Evolutionary conservation across 2,888 invertebrate species (phyloP).

Genomic region (Ommatoiulus sabulosus): DNA sequence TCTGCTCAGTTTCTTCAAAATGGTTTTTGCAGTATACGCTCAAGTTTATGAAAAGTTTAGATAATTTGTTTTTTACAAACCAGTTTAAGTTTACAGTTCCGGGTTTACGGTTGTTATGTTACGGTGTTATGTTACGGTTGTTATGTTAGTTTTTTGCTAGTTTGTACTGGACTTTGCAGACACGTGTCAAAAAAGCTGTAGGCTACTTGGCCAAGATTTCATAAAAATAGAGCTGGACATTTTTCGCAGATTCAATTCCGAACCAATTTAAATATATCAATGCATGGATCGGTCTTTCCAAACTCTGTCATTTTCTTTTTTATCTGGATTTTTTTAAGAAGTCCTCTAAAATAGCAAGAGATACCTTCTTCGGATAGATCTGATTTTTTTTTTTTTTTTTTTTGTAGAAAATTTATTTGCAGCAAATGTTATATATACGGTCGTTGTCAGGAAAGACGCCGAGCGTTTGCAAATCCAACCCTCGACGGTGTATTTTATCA

Average conservation of each 20-base stretch:
- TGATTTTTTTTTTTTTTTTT: neutral
- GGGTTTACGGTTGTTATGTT: too few relatives aligned
- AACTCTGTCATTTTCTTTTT: neutral
- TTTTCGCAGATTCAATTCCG: conserved; percentile 11
- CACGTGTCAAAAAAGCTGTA: too few relatives aligned
- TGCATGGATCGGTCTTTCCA: too few relatives aligned
- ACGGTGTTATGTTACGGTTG: too few relatives aligned
- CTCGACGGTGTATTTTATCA: conserved; percentile 28
- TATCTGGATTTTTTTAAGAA: neutral
- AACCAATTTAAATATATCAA: neutral
- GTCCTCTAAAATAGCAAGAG: neutral
- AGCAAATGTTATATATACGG: conserved; percentile 28
- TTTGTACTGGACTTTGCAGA: too few relatives aligned
- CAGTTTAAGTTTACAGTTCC: too few relatives aligned
- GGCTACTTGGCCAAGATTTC: too few relatives aligned
- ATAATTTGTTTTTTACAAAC: too few relatives aligned
- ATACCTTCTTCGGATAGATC: neutral
- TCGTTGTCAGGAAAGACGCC: neutral
- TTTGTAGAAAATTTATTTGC: conserved; percentile 8
- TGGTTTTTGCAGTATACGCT: too few relatives aligned
- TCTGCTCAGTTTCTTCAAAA: too few relatives aligned
- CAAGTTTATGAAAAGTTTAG: too few relatives aligned
- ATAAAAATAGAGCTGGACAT: neutral
- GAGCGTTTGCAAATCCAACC: conserved; percentile 23
- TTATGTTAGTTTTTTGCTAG: too few relatives aligned